Evolutionary conservation across 2,113 vertebrate species (phyloP), one percentile per base, ranked within the genome.

Genomic region (Pangasianodon hypophthalmus): DNA sequence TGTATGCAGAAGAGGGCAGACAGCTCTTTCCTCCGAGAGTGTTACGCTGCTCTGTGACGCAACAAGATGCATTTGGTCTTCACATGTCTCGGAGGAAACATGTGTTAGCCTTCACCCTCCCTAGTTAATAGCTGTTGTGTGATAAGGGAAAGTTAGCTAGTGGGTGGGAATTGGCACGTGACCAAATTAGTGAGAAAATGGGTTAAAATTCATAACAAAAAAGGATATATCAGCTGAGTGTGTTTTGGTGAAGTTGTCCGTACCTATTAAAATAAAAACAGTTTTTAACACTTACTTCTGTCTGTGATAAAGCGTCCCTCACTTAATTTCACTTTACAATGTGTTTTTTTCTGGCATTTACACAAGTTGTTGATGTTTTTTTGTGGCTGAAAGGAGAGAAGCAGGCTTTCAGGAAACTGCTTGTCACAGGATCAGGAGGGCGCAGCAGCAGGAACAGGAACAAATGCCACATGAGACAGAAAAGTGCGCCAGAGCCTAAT

Each of bases 401-500:
- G 13, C 19, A 60, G 54, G 18, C 44, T 64, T 81, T 80, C 58
- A 52, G 77, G 77, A 81, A 67, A 77, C 46, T 41, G 58, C 46
- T 37, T 62, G 73, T 64, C 56, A 80, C 75, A 87, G 62, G 79
- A 84, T 71, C 88, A 46, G 73, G 41, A 62, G 44, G 87, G 62
- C 10, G 37, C 62, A 79, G 54, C 67, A 73, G 85, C 85, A 83
- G 48, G 50, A 84, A 69, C 81, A 90, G 81, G 84, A 87, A 82
- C 69, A 79, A 90, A 90, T 90, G 54, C 73, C 87, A 86, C 29
- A 37, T 54, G 86, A 85, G 37, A 85, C 81, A 85, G 81, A 85
- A 88, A 62, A 56, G 56, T 67, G 37, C 46, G 19, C 24, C 73
- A 46, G 37, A 46, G 48, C n/a, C 82, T 88, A 79, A 67, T 56